These are phyloP conservation scores for Amniataba percoides DNA, from an alignment of 2,797 vertebrate species.

Conservation along the genomic window DNA sequence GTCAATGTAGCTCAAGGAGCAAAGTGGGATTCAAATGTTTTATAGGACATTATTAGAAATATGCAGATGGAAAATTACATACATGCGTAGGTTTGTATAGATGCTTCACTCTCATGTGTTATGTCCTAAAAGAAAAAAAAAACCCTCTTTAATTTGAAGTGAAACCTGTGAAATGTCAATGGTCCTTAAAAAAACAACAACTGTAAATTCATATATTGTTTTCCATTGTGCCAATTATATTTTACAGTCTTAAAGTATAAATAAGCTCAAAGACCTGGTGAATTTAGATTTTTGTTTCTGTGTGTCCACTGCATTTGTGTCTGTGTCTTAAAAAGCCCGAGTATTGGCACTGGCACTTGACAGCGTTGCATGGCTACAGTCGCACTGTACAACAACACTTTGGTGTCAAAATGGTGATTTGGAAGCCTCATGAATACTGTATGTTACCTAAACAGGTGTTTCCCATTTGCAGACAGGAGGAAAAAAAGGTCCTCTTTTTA, in stretches of 20 bases:
- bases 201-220: slow-evolving; percentile 70
- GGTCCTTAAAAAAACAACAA: slow-evolving; percentile 55
- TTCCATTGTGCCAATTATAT: slow-evolving; percentile 76
- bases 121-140: slow-evolving; percentile 39
- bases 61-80: slow-evolving; percentile 57
- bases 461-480: slow-evolving; percentile 89
- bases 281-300: slow-evolving; percentile 73
- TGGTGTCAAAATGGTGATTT: slow-evolving; percentile 87
- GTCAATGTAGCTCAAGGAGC: slow-evolving; percentile 63
- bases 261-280: slow-evolving; percentile 81
- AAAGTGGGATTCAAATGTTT: slow-evolving; percentile 53
- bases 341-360: slow-evolving; percentile 70
- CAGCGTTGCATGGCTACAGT: slow-evolving; percentile 84
- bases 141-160: slow-evolving; percentile 73
- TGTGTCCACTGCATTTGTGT: slow-evolving; percentile 78
- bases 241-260: slow-evolving; percentile 82
- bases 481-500: slow-evolving; percentile 82
- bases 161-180: slow-evolving; percentile 78
- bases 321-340: slow-evolving; percentile 73
- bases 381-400: slow-evolving; percentile 82
- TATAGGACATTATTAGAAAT: slow-evolving; percentile 47
- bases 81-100: slow-evolving; percentile 66
- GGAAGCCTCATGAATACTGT: slow-evolving; percentile 92
- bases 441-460: slow-evolving; percentile 88
- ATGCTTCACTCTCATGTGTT: slow-evolving; percentile 68